phyloP scores from a whole-genome alignment of 2,113 vertebrate species.

The Bos taurus region DNA sequence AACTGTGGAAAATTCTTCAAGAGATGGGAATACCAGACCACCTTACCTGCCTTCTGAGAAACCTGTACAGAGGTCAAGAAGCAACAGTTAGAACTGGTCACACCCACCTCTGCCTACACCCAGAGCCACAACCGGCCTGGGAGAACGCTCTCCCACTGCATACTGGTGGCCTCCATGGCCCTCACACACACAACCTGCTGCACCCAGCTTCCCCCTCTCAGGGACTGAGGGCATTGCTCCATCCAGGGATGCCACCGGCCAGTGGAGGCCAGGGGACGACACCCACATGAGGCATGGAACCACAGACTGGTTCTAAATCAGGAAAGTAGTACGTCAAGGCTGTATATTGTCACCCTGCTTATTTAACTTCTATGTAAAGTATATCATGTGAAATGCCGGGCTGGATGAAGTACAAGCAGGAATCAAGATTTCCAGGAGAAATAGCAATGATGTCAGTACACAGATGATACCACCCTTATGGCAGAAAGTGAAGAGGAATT shows the following conservation, averaged over 20 bases:
- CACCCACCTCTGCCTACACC: neutral
- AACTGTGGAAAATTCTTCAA: neutral
- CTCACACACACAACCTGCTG: neutral
- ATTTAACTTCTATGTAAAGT: neutral
- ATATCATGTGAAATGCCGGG: rapidly evolving
- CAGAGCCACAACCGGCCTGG: neutral
- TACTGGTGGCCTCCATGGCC: neutral
- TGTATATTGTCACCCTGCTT: neutral
- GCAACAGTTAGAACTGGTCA: neutral
- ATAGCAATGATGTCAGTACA: neutral
- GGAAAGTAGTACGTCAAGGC: neutral
- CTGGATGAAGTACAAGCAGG: neutral
- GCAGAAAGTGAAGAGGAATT: neutral
- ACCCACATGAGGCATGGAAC: neutral
- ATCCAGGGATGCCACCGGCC: neutral
- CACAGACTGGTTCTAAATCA: neutral
- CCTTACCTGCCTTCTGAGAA: neutral
- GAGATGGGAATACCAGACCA: neutral
- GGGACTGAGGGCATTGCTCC: neutral
- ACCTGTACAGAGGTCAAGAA: neutral
- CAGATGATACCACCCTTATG: neutral
- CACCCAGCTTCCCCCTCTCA: neutral
- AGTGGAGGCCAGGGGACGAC: neutral
- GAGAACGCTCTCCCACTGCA: neutral
- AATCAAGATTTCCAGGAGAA: neutral